Evolutionary conservation across 2,888 invertebrate genomes (phyloP).

Genomic region (Brachypalpus laphriformis): DNA sequence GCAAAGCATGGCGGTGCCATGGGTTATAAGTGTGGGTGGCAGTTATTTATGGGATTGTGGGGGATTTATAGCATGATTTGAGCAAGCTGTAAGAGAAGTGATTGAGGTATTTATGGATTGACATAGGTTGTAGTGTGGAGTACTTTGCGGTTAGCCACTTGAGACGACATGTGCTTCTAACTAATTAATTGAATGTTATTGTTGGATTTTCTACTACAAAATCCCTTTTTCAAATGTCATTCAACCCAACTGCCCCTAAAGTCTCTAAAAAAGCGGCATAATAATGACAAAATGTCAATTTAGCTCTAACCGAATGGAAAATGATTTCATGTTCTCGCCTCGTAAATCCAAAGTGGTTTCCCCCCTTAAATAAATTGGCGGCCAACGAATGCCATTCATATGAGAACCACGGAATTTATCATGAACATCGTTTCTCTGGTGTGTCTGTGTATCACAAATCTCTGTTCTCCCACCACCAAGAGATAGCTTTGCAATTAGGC

Average conservation of each 20-base stretch:
- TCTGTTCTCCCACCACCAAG: background rate
- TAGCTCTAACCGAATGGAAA: background rate
- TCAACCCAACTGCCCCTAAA: too few species aligned
- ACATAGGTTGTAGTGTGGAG: background rate
- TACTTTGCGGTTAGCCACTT: constrained; percentile 15
- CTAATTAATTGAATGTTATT: constrained; percentile 14
- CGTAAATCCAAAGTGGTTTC: background rate
- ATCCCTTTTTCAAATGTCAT: too few species aligned
- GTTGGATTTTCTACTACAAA: background rate
- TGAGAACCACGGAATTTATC: constrained; percentile 44
- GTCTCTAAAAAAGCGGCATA: background rate
- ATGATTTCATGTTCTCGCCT: background rate
- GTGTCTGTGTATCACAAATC: constrained; percentile 41
- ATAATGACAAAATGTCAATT: background rate
- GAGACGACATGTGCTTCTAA: background rate
- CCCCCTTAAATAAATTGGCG: background rate
- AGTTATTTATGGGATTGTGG: constrained; percentile 47
- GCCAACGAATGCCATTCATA: background rate
- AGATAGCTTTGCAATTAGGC: constrained; percentile 48
- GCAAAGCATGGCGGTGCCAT: constrained; percentile 14
- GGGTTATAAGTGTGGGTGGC: background rate
- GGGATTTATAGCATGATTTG: constrained; percentile 30
- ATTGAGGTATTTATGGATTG: constrained; percentile 25
- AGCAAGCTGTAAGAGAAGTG: background rate
- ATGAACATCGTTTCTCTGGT: constrained; percentile 8